Base-by-base conservation (phyloP, 2,113 vertebrate species). In the Leptosomus discolor region DNA sequence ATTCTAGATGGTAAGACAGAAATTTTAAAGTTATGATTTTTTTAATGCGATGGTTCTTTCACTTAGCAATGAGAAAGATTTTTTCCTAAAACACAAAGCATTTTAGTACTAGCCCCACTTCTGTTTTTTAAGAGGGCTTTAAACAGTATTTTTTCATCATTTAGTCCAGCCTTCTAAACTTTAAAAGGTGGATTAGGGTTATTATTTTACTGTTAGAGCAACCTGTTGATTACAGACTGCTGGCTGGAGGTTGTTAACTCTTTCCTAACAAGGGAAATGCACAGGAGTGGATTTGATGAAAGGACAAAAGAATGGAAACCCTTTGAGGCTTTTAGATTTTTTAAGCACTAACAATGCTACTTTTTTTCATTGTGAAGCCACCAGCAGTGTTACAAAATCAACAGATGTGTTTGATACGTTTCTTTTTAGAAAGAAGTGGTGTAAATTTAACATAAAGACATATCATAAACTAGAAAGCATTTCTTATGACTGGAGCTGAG, bases 141-240 rank as follows among this genome's bases (percentile, higher is more conserved):
- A 85, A 73, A 77, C n/a, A 64, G 65, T 51, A 68, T 93, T 53
- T 68, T 45, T 94, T 83, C 88, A 63, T 73, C 56, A 53, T 86
- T 93, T 94, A 94, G 94, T 95, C 46, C 91, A 94, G 92, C 60
- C 88, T 95, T 54, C 58, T 39, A 87, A 94, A 94, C 96, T 95
- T 91, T 92, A 94, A 97, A 80, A 74, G 87, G 61, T 65, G 54
- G 90, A 91, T 65, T 90, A 65, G 90, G 95, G 91, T 91, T 94
- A 92, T 93, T 79, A 93, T 86, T 96, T 96, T 96, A 86, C 92
- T 94, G 67, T 71, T 76, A 95, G 90, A 96, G 53, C 92, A 97
- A 97, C 97, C 97, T 98, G 96, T 97, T 98, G 97, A 93, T 96
- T 94, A 91, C 81, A 87, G 37, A 39, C 90, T 69, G 65, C 84